phyloP scores from a whole-genome alignment of 2,113 vertebrate genomes.

The Panurus biarmicus region DNA sequence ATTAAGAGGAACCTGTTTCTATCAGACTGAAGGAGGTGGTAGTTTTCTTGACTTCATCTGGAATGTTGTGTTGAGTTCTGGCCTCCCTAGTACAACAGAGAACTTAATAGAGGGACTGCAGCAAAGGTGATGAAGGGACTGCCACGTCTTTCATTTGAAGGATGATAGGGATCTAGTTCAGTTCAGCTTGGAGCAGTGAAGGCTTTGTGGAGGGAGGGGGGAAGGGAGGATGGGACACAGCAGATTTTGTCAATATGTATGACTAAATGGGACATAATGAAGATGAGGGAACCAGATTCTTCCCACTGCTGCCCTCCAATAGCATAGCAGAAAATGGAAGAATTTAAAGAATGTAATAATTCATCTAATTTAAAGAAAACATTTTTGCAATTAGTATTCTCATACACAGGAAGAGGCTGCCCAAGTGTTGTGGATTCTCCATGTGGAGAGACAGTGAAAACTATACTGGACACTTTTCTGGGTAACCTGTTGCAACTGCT shows the following conservation, averaged over 20 bases:
- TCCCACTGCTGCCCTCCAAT: neutral
- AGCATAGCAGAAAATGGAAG: neutral
- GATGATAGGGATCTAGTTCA: neutral
- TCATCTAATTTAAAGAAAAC: neutral
- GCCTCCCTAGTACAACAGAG: neutral
- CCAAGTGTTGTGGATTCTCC: neutral
- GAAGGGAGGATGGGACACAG: neutral
- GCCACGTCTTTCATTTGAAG: neutral
- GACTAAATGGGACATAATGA: neutral
- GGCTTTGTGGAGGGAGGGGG: neutral
- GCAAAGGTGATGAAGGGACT: neutral
- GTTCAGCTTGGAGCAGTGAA: neutral
- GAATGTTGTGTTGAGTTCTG: neutral
- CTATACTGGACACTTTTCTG: neutral
- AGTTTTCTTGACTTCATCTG: neutral
- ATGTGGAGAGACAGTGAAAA: neutral
- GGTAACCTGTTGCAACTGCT: neutral
- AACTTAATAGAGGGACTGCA: neutral
- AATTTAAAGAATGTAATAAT: neutral
- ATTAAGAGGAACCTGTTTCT: neutral
- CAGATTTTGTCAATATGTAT: neutral
- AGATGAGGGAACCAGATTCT: neutral
- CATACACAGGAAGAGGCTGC: rapidly evolving
- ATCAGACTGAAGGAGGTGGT: neutral
- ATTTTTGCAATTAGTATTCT: neutral